Conservation (phyloP, 2,888 invertebrate genomes). For the Napeogenes inachia region DNA sequence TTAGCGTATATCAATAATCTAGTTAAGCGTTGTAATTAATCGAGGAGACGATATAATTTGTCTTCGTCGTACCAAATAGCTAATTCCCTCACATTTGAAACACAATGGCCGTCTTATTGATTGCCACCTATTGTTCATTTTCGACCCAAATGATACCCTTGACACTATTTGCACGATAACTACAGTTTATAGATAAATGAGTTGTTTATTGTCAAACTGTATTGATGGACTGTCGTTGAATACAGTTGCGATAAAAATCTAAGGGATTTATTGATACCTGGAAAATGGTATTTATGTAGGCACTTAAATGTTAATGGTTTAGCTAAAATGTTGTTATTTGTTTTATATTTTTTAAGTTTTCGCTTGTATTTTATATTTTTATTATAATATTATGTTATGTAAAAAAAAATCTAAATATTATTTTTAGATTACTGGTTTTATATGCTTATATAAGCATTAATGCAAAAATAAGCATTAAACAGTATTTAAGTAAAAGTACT, state of each 20-base stretch:
- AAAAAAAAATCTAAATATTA: not conserved
- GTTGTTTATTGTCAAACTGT: slow-evolving; percentile 18
- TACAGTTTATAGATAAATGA: slow-evolving; percentile 20
- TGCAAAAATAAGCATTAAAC: not conserved
- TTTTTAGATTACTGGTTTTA: too few relatives aligned
- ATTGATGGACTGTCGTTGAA: slow-evolving; percentile 8
- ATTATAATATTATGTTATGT: not conserved
- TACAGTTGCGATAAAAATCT: slow-evolving; percentile 3
- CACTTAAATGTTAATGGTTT: slow-evolving; percentile 1
- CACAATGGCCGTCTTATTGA: slow-evolving; percentile 74
- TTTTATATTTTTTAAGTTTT: not conserved
- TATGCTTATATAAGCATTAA: too few relatives aligned
- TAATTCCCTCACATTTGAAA: slow-evolving; percentile 74
- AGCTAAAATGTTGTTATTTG: not conserved
- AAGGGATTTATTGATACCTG: slow-evolving; percentile 2
- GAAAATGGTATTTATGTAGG: slow-evolving; percentile 1
- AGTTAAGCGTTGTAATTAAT: slow-evolving; percentile 73
- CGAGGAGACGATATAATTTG: slow-evolving; percentile 69
- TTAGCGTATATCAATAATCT: slow-evolving; percentile 43
- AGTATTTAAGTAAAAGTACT: not conserved
- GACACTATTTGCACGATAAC: slow-evolving; percentile 55
- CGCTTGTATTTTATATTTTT: not conserved
- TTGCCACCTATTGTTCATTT: slow-evolving; percentile 70
- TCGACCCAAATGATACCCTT: slow-evolving; percentile 68
- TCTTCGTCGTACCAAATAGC: slow-evolving; percentile 76